These are phyloP conservation scores for Ctena decussata DNA, from an alignment of 2,888 invertebrate species.

Conservation along the genomic window DNA sequence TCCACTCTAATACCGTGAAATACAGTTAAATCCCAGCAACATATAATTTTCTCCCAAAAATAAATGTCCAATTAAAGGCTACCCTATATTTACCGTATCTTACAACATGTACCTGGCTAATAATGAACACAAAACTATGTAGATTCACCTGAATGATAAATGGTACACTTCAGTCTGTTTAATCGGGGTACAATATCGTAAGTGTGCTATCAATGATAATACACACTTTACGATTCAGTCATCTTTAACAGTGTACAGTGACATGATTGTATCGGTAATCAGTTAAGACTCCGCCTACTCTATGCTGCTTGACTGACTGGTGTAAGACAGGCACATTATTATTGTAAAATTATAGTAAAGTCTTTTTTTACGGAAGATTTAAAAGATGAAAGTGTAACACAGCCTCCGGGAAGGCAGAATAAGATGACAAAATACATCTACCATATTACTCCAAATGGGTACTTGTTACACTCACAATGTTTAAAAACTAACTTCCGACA, in stretches of 20 bases:
- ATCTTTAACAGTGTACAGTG: neutral
- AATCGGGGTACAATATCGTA: slow-evolving; percentile 9
- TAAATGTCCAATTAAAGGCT: neutral
- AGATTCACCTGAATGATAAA: neutral
- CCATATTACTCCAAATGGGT: no score
- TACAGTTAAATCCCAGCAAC: slow-evolving; percentile 5
- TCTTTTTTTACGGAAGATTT: no score
- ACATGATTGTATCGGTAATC: neutral
- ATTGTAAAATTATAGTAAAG: no score
- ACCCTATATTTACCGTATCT: neutral
- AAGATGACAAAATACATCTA: no score
- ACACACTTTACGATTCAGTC: neutral
- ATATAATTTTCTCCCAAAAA: neutral
- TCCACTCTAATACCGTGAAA: neutral
- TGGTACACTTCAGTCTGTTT: neutral
- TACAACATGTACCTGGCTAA: neutral
- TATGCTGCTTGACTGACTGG: neutral
- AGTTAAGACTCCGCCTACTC: neutral
- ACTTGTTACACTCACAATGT: no score
- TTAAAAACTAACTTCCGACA: no score
- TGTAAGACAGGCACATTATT: no score
- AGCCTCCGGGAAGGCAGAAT: no score
- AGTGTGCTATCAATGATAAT: slow-evolving; percentile 10
- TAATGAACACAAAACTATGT: neutral
- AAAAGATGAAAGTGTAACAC: no score